Evolutionary conservation across 2,797 vertebrate genomes (phyloP), one percentile per base, ranked within the genome.

Genomic region (Microctenopoma lineatum): DNA sequence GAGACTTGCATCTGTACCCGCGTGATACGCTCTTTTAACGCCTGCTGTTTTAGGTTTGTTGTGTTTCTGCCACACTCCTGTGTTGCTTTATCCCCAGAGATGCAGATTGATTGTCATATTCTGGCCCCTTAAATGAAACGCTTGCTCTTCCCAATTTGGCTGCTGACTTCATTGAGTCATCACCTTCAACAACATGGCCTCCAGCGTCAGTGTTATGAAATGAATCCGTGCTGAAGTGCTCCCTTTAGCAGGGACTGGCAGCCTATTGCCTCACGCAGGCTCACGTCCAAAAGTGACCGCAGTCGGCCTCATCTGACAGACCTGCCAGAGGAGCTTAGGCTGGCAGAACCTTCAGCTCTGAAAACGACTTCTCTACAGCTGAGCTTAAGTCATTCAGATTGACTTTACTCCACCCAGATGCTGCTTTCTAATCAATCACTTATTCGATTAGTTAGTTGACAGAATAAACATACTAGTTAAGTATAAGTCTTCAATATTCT

Each of bases 251-350:
- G 6, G 58, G 39, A n/a, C 66, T 46, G 63, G 51, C 26, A 12
- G 77, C 47, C 60, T 3, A 3, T 54, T 41, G 66, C 59, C 25
- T 26, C n/a, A 4, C 13, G 34, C 4, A 1, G 81, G 80, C 75
- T 57, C 4, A 0, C 1, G 45, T 73, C 81, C 74, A 83, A 57
- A 55, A 63, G 51, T 56, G 67, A 62, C 75, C 38, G 29, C 61
- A 41, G 29, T 32, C 29, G 29, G 29, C 29, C 29, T 32, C 29
- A 32, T 32, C 29, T 32, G 75, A 59, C 14, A 7, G 61, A 14
- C 46, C 57, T 12, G 60, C 38, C 53, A n/a, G 69, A 32, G 11
- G 38, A 79, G 74, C 72, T 84, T 60, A 85, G 65, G 53, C 70
- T 71, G 80, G 73, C 76, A 70, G 5, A 65, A 46, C n/a, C 36